phyloP scores from a whole-genome alignment of 1,140 invertebrate genomes.

The Drosophila malerkotliana region DNA sequence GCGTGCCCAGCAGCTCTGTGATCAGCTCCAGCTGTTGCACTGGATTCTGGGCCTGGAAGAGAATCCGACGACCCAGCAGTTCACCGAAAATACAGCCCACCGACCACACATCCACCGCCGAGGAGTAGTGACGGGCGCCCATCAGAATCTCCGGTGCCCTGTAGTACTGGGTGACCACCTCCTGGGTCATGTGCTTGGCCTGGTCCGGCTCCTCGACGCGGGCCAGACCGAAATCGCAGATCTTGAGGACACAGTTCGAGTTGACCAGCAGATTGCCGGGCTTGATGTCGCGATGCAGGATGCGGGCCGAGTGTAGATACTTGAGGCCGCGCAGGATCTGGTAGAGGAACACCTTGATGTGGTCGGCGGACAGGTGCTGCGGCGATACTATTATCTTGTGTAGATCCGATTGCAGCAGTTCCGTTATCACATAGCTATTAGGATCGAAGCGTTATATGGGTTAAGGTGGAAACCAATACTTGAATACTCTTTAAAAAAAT shows the following conservation, averaged over 20 bases:
- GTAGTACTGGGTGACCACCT: constrained; percentile 99
- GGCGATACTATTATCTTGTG: constrained; percentile 99
- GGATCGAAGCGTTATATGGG: neutral
- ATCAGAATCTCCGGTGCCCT: constrained; percentile 99
- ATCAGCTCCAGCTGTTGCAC: constrained; percentile 98
- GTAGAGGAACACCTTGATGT: constrained; percentile 99
- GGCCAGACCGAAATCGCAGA: constrained; percentile 99
- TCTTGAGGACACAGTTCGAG: constrained; percentile 99
- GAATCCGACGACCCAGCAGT: constrained; percentile 95
- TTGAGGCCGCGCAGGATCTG: constrained; percentile 99
- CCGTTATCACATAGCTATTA: constrained; percentile 98
- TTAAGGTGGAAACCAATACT: constrained; percentile 53
- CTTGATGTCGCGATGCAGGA: constrained; percentile 99
- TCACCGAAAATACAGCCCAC: constrained; percentile 99
- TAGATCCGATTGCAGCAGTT: constrained; percentile 99
- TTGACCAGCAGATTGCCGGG: constrained; percentile 99
- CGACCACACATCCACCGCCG: constrained; percentile 98
- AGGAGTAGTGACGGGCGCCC: constrained; percentile 98
- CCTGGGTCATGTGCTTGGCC: constrained; percentile 98
- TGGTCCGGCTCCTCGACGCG: constrained; percentile 96
- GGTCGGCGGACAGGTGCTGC: constrained; percentile 98
- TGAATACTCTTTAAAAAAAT: neutral
- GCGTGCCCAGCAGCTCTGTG: constrained; percentile 98
- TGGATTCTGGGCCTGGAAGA: constrained; percentile 98
- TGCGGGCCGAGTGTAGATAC: constrained; percentile 98